Base-by-base conservation (phyloP, 1,140 invertebrate genomes). In the Pogonomyrmex barbatus region DNA sequence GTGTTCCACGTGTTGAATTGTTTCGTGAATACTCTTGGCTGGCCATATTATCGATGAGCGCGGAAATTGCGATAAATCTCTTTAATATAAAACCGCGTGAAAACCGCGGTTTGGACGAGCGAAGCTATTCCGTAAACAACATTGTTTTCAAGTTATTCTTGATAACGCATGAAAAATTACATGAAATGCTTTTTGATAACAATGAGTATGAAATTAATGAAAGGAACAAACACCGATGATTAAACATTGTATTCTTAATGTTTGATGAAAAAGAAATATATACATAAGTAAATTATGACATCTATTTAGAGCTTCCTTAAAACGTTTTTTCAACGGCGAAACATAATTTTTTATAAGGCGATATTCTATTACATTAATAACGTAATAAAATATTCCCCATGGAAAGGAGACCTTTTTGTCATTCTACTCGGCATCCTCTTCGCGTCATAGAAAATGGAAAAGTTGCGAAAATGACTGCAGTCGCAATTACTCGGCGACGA, bases 21-120 rank as follows among this genome's bases (percentile, higher is more conserved):
- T 70, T 24, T 70, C 24, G 36, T 56, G 71, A 81, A 81, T 36
- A 71, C 17, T 56, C n/a, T n/a, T n/a, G n/a, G 30, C 33, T 39
- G 45, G 65, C 8, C 24, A 45, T 81, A 71, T 78, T 81, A 54
- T 56, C 50, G 47, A 17, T 24, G 50, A 1, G 33, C 17, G 14
- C n/a, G 24, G 2, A 76, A 76, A 78, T 78, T 58, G 58, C 42
- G 6, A 63, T 63, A 70, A 81, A 81, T 81, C 14, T 45, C 50
- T 50, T 47, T 8, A 39, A n/a, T n/a, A 12, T 2, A 54, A 54
- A 79, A 68, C n/a, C 14, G 36, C 42, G 17, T 9, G 30, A 63
- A 30, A 12, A 62, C n/a, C n/a, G n/a, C 56, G 71, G 47, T 78
- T 67, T 39, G 54, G 4, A n/a, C 0, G 36, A 14, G 60, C 2